Conservation (phyloP, 1,140 invertebrate genomes). For the Mya arenaria region DNA sequence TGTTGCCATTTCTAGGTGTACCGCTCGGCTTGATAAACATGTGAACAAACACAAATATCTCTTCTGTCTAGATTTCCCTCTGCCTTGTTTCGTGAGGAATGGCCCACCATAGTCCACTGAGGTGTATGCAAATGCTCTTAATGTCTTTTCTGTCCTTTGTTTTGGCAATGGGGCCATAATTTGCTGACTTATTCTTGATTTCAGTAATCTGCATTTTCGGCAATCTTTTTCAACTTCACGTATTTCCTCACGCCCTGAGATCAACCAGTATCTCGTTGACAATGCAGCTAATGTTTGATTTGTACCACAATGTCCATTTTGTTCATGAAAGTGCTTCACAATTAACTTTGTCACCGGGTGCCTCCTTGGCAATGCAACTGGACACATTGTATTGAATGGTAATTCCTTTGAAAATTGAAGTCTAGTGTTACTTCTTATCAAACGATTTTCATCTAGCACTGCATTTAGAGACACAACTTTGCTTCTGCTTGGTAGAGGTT, state of each 20-base stretch:
- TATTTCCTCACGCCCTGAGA: neutral
- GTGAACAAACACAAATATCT: neutral
- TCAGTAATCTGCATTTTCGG: conserved; percentile 5
- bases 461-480: conserved; percentile 8
- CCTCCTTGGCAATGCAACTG: neutral
- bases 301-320: neutral
- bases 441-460: neutral
- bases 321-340: neutral
- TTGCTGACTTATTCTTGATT: neutral
- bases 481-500: neutral
- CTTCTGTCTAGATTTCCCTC: neutral
- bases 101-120: conserved; percentile 18
- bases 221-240: neutral
- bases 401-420: neutral
- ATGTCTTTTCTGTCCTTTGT: neutral
- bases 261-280: neutral
- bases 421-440: conserved; percentile 4
- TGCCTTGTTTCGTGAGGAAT: neutral
- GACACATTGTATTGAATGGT: neutral
- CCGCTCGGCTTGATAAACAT: neutral
- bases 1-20: neutral
- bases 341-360: neutral
- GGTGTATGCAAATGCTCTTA: neutral
- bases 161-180: conserved; percentile 34
- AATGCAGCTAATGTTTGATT: neutral